A percentile compares a stretch with the other conserved stretches of the same genome.
These are phyloP conservation scores for Plectropomus leopardus DNA, from an alignment of 2,113 vertebrate genomes.

Conservation along the genomic window DNA sequence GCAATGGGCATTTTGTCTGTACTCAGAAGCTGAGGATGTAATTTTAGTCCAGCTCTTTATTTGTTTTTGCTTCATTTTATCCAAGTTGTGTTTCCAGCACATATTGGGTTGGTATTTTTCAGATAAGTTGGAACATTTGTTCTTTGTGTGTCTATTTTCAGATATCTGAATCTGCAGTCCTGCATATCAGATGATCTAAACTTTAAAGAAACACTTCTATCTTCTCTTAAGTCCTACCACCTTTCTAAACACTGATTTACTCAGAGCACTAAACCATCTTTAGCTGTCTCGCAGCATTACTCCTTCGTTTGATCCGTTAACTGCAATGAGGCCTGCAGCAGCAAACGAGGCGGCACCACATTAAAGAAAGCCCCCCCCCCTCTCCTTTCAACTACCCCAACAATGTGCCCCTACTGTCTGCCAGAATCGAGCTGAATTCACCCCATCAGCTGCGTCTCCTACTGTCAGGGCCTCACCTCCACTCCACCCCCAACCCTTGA, in stretches of 20 bases:
- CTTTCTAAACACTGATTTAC: neutral
- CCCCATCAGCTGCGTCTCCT: constrained; percentile 39
- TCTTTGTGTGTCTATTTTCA: neutral
- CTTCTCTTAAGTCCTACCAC: neutral
- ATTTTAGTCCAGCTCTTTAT: constrained; percentile 3
- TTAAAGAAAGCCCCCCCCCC: constrained; percentile 56
- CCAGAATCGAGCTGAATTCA: constrained; percentile 17
- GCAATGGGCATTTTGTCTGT: constrained; percentile 27
- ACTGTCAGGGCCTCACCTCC: constrained; percentile 29
- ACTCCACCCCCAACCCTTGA: constrained; percentile 21
- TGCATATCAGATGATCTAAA: neutral
- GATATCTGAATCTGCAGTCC: neutral
- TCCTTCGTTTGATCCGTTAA: constrained; percentile 57
- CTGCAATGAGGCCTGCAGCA: constrained; percentile 50
- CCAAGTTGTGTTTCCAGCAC: neutral
- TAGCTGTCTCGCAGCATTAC: neutral
- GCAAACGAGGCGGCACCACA: constrained; percentile 55
- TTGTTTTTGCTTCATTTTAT: constrained; percentile 22
- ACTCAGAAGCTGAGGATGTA: constrained; percentile 12
- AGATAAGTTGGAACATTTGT: neutral
- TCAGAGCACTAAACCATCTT: neutral
- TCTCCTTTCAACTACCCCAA: constrained; percentile 18
- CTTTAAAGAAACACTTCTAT: neutral
- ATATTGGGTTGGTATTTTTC: neutral
- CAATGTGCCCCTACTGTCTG: constrained; percentile 53